Base-by-base conservation (phyloP, 2,888 invertebrate species). In the Girardia tigrina region DNA sequence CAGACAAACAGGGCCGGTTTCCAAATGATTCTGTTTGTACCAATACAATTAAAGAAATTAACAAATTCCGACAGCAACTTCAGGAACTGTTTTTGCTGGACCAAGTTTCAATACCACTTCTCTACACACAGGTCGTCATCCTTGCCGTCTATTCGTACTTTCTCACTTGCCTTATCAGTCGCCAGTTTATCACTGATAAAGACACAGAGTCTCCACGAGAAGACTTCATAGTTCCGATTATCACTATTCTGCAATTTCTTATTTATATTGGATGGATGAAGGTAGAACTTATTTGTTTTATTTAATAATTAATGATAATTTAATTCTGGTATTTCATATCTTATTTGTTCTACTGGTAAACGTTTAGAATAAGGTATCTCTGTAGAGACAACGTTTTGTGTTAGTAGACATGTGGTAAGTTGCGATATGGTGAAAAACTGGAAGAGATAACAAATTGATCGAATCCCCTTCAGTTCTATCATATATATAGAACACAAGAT, bases 221-320 rank as follows among this genome's bases (percentile, higher is more conserved):
- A 71, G 71, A 71, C 26, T 71, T 71, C 27, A n/a, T 28, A 8
- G 71, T 71, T 6, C 71, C 71, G 14, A 29, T 71, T 14, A 26
- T 71, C 26, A 71, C 71, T 4, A 71, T 71, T 28, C 71, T 71
- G 2, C 28, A 71, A n/a, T 28, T 71, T 23, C 16, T 71, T n/a
- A 23, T 71, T 71, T 71, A 71, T 71, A 28, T 71, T 26, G 71
- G 71, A 14, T 71, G 71, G 28, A n/a, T 71, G 14, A 71, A 71
- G 71, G 71, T 71, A n/a, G 6, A 26, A n/a, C 8, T n/a, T 28
- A n/a, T n/a, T 6, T 26, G 70, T n/a, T n/a, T n/a, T n/a, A n/a
- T n/a, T n/a, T n/a, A n/a, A n/a, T n/a, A n/a, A n/a, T n/a, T n/a
- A n/a, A n/a, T n/a, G n/a, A n/a, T n/a, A n/a, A n/a, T n/a, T n/a